These are phyloP conservation scores for Megalonaias nervosa DNA, from an alignment of 1,140 invertebrate genomes.

Conservation along the genomic window DNA sequence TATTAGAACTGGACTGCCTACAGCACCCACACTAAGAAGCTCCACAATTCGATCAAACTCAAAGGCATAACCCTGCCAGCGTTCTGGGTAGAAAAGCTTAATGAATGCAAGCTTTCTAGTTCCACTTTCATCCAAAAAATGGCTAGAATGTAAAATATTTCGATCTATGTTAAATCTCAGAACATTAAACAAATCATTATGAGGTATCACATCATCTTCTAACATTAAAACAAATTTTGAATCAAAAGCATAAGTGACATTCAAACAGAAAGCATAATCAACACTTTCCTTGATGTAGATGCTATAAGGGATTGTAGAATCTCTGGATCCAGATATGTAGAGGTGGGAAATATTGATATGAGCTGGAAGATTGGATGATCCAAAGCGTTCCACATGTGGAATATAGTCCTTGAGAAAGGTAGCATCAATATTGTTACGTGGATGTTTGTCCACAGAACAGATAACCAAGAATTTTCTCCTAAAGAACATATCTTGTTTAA, in stretches of 20 bases:
- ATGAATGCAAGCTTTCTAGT: slow-evolving; percentile 29
- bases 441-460: slow-evolving; percentile 42
- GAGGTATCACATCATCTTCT: slow-evolving; percentile 47
- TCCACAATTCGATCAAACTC: slow-evolving; percentile 35
- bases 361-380: slow-evolving; percentile 18
- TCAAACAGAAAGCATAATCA: slow-evolving; percentile 47
- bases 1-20: slow-evolving; percentile 13
- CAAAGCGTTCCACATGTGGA: slow-evolving; percentile 38
- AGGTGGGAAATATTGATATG: not conserved
- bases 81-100: slow-evolving; percentile 46
- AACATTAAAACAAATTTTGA: slow-evolving; percentile 39
- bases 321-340: not conserved
- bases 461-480: slow-evolving; percentile 28
- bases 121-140: not conserved
- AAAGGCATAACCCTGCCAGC: slow-evolving; percentile 43
- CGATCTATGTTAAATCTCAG: slow-evolving; percentile 25
- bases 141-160: slow-evolving; percentile 9
- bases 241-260: slow-evolving; percentile 20
- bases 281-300: slow-evolving; percentile 18
- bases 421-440: slow-evolving; percentile 35
- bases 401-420: slow-evolving; percentile 25
- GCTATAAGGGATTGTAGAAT: not conserved
- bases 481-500: slow-evolving; percentile 33
- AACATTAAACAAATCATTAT: slow-evolving; percentile 29
- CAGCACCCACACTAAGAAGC: slow-evolving; percentile 25